Base-by-base conservation (phyloP, 2,113 vertebrate species). In the Chiloscyllium plagiosum region DNA sequence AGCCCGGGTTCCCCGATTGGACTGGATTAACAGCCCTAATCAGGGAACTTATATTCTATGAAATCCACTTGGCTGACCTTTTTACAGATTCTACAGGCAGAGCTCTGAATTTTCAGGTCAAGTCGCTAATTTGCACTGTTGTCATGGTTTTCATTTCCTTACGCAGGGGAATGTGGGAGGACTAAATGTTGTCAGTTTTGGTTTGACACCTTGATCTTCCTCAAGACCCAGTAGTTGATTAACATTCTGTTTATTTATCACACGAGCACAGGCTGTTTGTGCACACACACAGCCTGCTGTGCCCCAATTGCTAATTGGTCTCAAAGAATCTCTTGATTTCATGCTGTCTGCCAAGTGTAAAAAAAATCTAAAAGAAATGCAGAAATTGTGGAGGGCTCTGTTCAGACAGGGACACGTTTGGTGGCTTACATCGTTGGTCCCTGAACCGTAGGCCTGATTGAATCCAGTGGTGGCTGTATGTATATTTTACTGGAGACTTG, bases 241-340 rank as follows among this genome's bases (percentile, higher is more conserved):
- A 98, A 97, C 96, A 97, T 98, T 97, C 97, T 96, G 97, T 98
- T 98, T 98, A 98, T 98, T 98, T 98, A 98, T 98, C 97, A 97
- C 98, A 97, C 97, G 96, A 96, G 26, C 96, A 97, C 97, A 97
- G 96, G 95, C 97, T 98, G 98, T 98, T 98, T 98, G 98, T 98
- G 98, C 97, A 97, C 97, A 97, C 97, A 97, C 98, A 97, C 97
- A 97, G 97, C 97, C 97, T 98, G 97, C 97, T 97, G 97, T 97
- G 98, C 97, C 97, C 97, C 97, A 96, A 97, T 97, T 96, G 96
- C 98, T 98, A 98, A 98, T 98, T 98, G 98, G 98, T 98, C 98
- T 98, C 98, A 97, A 97, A 98, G 98, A 98, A 98, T 97, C 97
- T 97, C 97, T 96, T 99, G 98, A 98, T 97, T 98, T 96, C 97